Evolutionary conservation across 1,140 invertebrate species (phyloP).

Genomic region (Leptopilina boulardi): DNA sequence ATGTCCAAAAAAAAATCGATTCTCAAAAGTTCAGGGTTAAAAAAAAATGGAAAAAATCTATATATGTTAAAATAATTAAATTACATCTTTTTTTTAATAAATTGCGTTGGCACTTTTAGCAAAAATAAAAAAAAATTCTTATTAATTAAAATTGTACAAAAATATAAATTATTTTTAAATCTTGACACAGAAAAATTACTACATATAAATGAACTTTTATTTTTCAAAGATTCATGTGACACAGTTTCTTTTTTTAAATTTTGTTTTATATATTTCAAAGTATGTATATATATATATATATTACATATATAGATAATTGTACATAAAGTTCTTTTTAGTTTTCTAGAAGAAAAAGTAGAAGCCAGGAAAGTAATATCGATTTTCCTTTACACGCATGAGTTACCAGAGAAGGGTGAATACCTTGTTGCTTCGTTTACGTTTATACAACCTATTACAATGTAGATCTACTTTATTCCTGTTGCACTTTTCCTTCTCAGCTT

Average conservation of each 20-base stretch:
- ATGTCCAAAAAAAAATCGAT: neutral
- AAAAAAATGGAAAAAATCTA: too few species aligned
- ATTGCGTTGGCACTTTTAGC: too few species aligned
- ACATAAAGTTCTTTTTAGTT: slow-evolving; percentile 9
- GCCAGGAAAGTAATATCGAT: slow-evolving; percentile 20
- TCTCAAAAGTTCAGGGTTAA: slow-evolving; percentile 18
- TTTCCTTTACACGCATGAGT: slow-evolving; percentile 29
- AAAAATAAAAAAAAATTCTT: too few species aligned
- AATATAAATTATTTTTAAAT: neutral
- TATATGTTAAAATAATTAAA: too few species aligned
- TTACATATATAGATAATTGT: neutral
- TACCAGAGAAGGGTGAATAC: slow-evolving; percentile 23
- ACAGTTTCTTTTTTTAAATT: neutral
- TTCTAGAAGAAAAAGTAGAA: slow-evolving; percentile 4
- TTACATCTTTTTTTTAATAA: too few species aligned
- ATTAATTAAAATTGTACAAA: too few species aligned
- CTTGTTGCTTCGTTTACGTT: slow-evolving; percentile 32
- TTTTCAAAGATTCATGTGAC: neutral
- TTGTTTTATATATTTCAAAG: neutral
- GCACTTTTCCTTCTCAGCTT: slow-evolving; percentile 3
- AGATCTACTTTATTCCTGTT: slow-evolving; percentile 29
- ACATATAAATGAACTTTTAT: neutral
- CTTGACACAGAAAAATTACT: neutral
- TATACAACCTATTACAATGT: slow-evolving; percentile 30
- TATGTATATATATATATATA: neutral